Percentiles rank a stretch among this genome's conserved stretches.
These are phyloP conservation scores for Avahi laniger DNA, from an alignment of 2,797 vertebrate species.

Conservation along the genomic window DNA sequence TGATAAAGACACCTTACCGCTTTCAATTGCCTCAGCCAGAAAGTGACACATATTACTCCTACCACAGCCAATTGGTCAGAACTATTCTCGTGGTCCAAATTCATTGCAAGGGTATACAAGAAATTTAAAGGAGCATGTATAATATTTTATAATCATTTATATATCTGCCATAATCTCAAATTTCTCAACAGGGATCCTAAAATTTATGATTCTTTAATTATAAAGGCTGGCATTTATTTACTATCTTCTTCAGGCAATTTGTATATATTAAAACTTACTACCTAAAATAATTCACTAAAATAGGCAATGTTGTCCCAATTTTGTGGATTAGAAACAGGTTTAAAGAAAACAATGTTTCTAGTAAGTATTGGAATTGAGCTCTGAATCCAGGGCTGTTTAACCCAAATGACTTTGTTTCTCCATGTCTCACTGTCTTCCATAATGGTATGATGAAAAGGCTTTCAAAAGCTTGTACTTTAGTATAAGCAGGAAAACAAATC, in stretches of 20 bases:
- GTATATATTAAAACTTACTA: not conserved
- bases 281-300: not conserved
- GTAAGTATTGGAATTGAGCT: not conserved
- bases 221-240: not conserved
- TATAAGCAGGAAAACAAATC: slow-evolving; percentile 35
- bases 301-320: not conserved
- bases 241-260: not conserved
- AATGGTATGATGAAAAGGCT: not conserved
- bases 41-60: not conserved
- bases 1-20: not conserved
- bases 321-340: not conserved
- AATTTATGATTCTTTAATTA: not conserved
- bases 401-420: not conserved
- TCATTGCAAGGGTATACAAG: not conserved
- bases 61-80: not conserved
- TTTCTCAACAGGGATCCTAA: not conserved
- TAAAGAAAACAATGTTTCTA: not conserved
- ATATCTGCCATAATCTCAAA: not conserved
- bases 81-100: not conserved
- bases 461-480: slow-evolving; percentile 17
- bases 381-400: not conserved
- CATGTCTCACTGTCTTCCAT: not conserved
- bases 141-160: not conserved
- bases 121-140: not conserved
- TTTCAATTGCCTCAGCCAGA: not conserved